Conservation (phyloP, 2,797 vertebrate species). For the Sus cebifrons region DNA sequence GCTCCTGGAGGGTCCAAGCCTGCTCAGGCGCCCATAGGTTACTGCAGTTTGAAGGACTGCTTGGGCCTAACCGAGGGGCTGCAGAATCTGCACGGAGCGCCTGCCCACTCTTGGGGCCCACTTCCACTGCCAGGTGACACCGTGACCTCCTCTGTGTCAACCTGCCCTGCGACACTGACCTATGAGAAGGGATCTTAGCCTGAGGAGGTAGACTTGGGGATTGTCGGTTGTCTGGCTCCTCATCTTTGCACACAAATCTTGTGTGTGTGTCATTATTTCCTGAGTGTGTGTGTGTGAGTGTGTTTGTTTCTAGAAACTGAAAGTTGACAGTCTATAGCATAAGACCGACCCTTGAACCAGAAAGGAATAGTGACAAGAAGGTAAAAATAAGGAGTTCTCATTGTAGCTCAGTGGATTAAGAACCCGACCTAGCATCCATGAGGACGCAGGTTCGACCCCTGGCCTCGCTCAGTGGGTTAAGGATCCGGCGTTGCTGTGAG, state of each 20-base stretch:
- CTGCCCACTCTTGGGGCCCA: not conserved
- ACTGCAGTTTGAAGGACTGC: accelerated
- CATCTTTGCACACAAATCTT: not conserved
- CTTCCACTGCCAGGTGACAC: not conserved
- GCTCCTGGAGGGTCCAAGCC: accelerated
- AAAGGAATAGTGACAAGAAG: not conserved
- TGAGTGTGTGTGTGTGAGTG: too few relatives aligned
- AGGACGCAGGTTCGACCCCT: too few relatives aligned
- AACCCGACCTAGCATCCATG: too few relatives aligned
- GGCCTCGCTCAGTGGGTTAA: too few relatives aligned
- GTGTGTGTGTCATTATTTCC: not conserved
- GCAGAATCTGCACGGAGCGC: not conserved
- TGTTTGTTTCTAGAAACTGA: not conserved
- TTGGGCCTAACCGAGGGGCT: not conserved
- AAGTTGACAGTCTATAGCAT: accelerated
- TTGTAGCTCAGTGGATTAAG: too few relatives aligned
- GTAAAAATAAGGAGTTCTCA: not conserved
- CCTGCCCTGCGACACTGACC: too few relatives aligned
- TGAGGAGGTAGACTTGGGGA: not conserved
- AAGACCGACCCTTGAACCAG: not conserved
- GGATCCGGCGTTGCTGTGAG: too few relatives aligned
- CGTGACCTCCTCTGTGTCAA: not conserved
- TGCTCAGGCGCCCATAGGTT: accelerated
- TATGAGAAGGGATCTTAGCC: accelerated
- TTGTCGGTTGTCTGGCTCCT: accelerated